Conservation (phyloP, 2,797 vertebrate genomes). For the Mustela erminea region DNA sequence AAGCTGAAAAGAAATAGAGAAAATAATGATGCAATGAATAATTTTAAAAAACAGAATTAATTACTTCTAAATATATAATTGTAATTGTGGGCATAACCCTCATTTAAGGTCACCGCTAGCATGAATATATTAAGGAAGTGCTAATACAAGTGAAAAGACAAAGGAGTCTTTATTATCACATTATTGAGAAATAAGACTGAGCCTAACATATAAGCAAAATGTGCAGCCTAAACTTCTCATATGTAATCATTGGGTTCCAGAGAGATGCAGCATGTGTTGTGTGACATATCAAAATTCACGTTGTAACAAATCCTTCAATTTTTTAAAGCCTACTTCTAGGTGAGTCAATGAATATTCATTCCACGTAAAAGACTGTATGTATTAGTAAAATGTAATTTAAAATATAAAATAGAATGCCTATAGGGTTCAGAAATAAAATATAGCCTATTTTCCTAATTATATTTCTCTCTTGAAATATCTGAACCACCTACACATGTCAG, state of each 20-base stretch:
- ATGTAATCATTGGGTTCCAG: not conserved
- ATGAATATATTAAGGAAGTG: not conserved
- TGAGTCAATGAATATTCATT: constrained; percentile 31
- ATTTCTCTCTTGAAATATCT: constrained; percentile 42
- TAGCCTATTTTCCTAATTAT: constrained; percentile 50
- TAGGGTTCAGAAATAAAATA: constrained; percentile 6
- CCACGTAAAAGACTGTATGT: not conserved
- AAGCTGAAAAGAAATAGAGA: not conserved
- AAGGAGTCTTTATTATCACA: not conserved
- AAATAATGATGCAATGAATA: not conserved
- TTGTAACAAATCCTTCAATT: not conserved
- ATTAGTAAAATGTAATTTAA: constrained; percentile 43
- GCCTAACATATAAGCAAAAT: not conserved
- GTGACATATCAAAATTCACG: not conserved
- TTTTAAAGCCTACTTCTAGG: not conserved
- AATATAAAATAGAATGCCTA: not conserved
- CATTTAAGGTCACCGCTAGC: not conserved
- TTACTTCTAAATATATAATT: not conserved
- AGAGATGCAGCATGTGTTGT: too few species aligned
- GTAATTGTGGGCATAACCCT: not conserved
- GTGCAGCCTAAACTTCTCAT: not conserved
- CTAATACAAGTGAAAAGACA: not conserved
- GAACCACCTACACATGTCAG: not conserved
- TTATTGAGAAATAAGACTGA: not conserved
- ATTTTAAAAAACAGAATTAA: not conserved